phyloP scores from a whole-genome alignment of 2,113 vertebrate species.

The Gymnobelideus leadbeateri region DNA sequence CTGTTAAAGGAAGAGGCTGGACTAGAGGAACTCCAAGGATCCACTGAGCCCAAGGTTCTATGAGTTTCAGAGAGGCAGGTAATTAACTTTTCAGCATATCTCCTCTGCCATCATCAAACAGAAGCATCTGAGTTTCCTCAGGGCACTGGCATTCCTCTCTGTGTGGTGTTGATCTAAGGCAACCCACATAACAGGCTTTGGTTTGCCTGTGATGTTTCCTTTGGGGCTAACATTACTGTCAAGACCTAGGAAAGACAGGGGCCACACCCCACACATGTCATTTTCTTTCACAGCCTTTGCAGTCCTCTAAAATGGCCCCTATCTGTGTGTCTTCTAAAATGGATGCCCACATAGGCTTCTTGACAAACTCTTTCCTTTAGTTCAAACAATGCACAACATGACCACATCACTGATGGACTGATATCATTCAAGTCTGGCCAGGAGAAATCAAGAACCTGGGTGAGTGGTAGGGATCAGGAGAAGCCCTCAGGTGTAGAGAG shows the following conservation, averaged over 20 bases:
- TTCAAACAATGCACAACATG: neutral
- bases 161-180: neutral
- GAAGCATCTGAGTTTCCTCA: neutral
- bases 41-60: neutral
- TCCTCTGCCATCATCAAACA: neutral
- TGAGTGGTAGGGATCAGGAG: neutral
- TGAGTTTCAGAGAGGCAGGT: neutral
- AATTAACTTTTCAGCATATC: neutral
- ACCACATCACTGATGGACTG: neutral
- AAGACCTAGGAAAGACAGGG: neutral
- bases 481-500: neutral
- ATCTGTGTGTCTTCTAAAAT: neutral
- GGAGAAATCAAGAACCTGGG: neutral
- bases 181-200: neutral
- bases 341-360: neutral
- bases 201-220: neutral
- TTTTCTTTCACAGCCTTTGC: neutral
- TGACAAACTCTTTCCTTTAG: neutral
- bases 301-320: neutral
- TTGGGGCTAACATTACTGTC: neutral
- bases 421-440: neutral
- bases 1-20: neutral
- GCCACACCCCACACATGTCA: neutral
- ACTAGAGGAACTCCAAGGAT: neutral
- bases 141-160: neutral